Conservation (phyloP, 2,888 invertebrate genomes). For the Plebejus anna region DNA sequence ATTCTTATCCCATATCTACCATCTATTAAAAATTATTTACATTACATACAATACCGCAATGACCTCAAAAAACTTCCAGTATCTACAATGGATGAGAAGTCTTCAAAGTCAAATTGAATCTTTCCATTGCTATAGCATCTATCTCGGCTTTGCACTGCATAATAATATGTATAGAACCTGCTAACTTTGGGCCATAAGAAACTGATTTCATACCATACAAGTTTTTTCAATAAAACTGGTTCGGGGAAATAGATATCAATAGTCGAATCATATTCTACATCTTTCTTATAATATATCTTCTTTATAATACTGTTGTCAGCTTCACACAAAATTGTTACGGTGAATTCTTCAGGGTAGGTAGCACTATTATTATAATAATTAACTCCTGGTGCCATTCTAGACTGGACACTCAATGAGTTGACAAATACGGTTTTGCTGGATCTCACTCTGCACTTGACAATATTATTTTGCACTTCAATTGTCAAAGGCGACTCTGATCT, state of each 20-base stretch:
- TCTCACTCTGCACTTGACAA: constrained; percentile 59
- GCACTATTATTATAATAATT: constrained; percentile 56
- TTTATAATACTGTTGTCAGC: constrained; percentile 58
- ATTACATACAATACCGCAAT: constrained; percentile 67
- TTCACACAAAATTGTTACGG: constrained; percentile 59
- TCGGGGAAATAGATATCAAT: constrained; percentile 64
- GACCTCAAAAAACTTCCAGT: constrained; percentile 68
- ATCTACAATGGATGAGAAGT: constrained; percentile 50
- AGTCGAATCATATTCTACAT: constrained; percentile 66
- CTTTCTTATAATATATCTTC: constrained; percentile 57
- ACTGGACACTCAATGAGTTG: constrained; percentile 65
- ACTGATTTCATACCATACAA: constrained; percentile 67
- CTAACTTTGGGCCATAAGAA: constrained; percentile 63
- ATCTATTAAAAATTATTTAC: background rate
- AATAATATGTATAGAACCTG: constrained; percentile 53
- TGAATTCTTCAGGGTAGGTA: constrained; percentile 66
- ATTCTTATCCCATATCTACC: background rate
- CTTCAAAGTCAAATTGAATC: constrained; percentile 68
- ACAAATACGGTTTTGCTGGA: constrained; percentile 69
- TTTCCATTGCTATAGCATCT: constrained; percentile 54
- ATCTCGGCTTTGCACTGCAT: constrained; percentile 66
- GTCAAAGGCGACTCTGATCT: constrained; percentile 63
- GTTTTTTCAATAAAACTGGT: constrained; percentile 65
- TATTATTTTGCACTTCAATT: constrained; percentile 58
- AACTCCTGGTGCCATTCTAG: constrained; percentile 64